Evolutionary conservation across 2,888 invertebrate species (phyloP), one percentile per base, ranked within the genome.

Genomic region (Ectropis crepuscularia): DNA sequence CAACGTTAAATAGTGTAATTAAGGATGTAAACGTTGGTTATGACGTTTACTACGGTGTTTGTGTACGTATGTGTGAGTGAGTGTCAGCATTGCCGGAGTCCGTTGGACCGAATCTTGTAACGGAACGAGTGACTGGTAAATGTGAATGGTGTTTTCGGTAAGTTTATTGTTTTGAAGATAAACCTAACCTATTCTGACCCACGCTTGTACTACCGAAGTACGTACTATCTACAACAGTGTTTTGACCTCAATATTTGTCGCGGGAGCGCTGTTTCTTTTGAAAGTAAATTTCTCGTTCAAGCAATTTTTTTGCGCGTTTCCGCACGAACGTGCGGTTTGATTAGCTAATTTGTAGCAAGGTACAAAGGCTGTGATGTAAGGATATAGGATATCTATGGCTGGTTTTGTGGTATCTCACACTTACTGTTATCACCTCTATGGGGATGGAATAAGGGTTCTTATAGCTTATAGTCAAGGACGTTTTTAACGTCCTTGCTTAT

Each of bases 61-160:
- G 67, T 83, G 82, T 84, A 82, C 83, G 82, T 84, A 82, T 83
- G 82, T 85, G 81, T 85, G 91, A 87, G 89, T 84, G 79, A 73
- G 90, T 86, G 85, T 86, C 87, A 87, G 89, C 88, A 87, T 86
- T 87, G 88, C 86, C 86, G 89, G 83, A 86, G 82, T 83, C 85
- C 88, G 90, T 89, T 88, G 87, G 82, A 89, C 90, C 90, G 90
- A 90, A 88, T 87, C 89, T 88, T 86, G 80, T 88, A 91, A 92
- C 91, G 90, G 92, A 86, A 90, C 85, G 82, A 75, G 71, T 75
- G 73, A 67, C 65, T 75, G 69, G 58, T 81, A 70, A 76, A 78
- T 86, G 85, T 83, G 83, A 86, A 87, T 86, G 84, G 74, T 83
- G 81, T 79, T 87, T 88, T 86, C 69, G 86, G 90, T 90, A 81